Base-by-base conservation (phyloP, 2,888 invertebrate species). In the Prostheceraeus crozeri region DNA sequence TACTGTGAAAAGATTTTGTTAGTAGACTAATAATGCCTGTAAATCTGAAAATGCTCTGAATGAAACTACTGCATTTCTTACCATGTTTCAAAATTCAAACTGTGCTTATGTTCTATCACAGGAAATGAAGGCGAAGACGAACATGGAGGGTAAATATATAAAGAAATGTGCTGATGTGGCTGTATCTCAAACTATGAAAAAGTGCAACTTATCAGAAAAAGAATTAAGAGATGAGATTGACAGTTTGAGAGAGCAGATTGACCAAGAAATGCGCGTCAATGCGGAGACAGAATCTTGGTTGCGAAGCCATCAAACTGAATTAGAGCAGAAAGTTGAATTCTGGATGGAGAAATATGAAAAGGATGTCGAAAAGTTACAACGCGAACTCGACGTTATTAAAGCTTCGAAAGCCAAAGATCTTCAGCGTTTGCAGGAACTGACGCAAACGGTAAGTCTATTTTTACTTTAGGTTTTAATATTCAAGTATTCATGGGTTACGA, bases 121-220 rank as follows among this genome's bases (percentile, higher is more conserved):
- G 65, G 76, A 76, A 60, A 71, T 71, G 68, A 75, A 74, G 59
- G 74, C 75, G 0, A 76, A 76, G 61, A 75, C 74, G 1, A 72
- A 69, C 63, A 75, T 76, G 74, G 76, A 76, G 64, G 70, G 70
- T 11, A 76, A 75, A 61, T 76, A 76, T 65, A 72, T 75, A 35
- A 72, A 73, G 65, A 76, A 75, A 61, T 71, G 70, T 65, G 71
- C 72, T 1, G 74, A 76, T 54, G 75, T 75, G 8, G 65, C 68
- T 21, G 72, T 76, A 16, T 70, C 72, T 1, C 74, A 76, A 65
- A 72, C 74, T 19, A 72, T 73, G 68, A 76, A 75, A 64, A 65
- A 67, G 46, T 71, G 71, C 60, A 59, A 62, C 3, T 56, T 72
- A 23, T 65, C 68, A 0, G 73, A 74, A 63, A 69, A 69, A 55